A percentile compares a stretch with the other conserved stretches of the same genome.
Conservation (phyloP, 1,140 invertebrate genomes). For the Drosophila sechellia region DNA sequence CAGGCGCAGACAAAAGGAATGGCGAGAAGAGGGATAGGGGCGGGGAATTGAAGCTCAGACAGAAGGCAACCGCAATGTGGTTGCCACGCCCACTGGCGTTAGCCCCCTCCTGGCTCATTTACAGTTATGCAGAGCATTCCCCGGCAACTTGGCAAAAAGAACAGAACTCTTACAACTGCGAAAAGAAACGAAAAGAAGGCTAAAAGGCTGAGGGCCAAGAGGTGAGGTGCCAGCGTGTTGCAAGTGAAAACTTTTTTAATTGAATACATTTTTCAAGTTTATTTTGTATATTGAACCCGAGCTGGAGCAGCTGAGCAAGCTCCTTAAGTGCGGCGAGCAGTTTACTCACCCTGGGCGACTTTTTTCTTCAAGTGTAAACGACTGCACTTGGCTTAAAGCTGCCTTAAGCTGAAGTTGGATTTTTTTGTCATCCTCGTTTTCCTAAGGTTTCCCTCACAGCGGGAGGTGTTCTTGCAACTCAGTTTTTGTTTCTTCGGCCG, state of each 20-base stretch:
- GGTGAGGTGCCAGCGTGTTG: slow-evolving; percentile 35
- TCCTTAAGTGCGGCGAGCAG: slow-evolving; percentile 17
- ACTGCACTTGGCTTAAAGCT: slow-evolving; percentile 59
- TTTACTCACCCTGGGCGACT: background rate
- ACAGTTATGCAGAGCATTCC: slow-evolving; percentile 72
- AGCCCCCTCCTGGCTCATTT: slow-evolving; percentile 52
- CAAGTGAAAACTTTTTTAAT: slow-evolving; percentile 78
- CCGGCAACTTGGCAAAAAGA: slow-evolving; percentile 40
- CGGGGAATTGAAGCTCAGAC: slow-evolving; percentile 21
- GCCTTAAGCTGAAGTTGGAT: slow-evolving; percentile 27
- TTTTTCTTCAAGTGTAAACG: slow-evolving; percentile 16
- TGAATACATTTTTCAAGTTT: slow-evolving; percentile 74
- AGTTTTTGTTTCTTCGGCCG: slow-evolving; percentile 3
- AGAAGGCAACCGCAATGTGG: slow-evolving; percentile 56
- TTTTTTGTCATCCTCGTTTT: slow-evolving; percentile 6
- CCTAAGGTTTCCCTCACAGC: slow-evolving; percentile 56
- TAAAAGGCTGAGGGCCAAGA: slow-evolving; percentile 7
- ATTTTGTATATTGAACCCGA: slow-evolving; percentile 65
- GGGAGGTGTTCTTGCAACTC: slow-evolving; percentile 22
- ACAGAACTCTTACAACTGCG: slow-evolving; percentile 71
- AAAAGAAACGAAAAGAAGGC: slow-evolving; percentile 36
- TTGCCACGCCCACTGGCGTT: slow-evolving; percentile 25
- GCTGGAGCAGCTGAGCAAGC: slow-evolving; percentile 2
- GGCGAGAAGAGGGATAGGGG: background rate
- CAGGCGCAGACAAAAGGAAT: slow-evolving; percentile 31